Base-by-base conservation (phyloP, 37 sponge, comb jelly and placozoan species). In the Diacarnus erythraeanus region DNA sequence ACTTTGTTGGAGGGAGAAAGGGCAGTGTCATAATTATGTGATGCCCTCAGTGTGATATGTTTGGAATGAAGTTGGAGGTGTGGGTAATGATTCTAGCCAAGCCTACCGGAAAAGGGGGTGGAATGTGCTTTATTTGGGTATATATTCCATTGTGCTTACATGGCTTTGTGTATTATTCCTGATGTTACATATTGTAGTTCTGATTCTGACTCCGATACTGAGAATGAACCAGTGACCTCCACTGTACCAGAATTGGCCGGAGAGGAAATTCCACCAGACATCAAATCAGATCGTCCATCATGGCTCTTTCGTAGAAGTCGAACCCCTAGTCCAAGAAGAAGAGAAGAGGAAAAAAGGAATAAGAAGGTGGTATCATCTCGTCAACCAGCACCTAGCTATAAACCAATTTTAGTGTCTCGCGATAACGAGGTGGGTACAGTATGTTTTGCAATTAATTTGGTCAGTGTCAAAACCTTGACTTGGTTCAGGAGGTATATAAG, bases 271-370 rank as follows among this genome's bases (percentile, higher is more conserved):
- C 80, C 83, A 57, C 83, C 86, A 1, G 76, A 77, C 3, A 66
- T 82, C 27, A 61, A 47, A 18, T 37, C 70, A 1, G 56, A 63
- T 43, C 40, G 38, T 20, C 42, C 18, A 3, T 92, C 92, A 1
- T 92, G 88, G 88, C 81, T 92, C 38, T 84, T 72, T 59, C 63
- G 92, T 12, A 23, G 22, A 37, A 92, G 92, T 36, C 81, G 71
- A 60, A 92, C 84, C 42, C 92, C 92, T 21, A 74, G 74, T 30
- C 74, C 74, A 2, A 15, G 26, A 27, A 39, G 2, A 8, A 51
- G 26, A 23, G 17, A 39, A 27, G 47, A 72, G 4, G 35, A 33
- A 42, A 69, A 33, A 12, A 69, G 34, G 39, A n/a, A n/a, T n/a
- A 36, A 30, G 31, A 69, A 69, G 69, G 51, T 47, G 51, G 51